A percentile compares a stretch with the other conserved stretches of the same genome.
Conservation (phyloP, 2,113 vertebrate genomes). For the Calidris pygmaea region DNA sequence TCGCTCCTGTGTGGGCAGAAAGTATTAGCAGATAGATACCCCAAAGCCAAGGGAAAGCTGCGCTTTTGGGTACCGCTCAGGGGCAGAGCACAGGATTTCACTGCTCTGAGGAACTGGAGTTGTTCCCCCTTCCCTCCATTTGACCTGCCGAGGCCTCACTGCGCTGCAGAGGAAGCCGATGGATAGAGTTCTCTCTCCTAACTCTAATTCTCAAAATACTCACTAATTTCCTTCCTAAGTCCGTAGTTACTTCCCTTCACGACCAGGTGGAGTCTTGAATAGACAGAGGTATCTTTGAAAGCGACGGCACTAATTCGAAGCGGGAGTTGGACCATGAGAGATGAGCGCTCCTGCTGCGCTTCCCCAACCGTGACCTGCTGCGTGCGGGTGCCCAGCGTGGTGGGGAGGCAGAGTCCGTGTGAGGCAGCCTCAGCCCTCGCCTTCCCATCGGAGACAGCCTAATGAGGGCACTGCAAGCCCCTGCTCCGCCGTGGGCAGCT, state of each 20-base stretch:
- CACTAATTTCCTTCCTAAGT: neutral
- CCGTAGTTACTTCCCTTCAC: neutral
- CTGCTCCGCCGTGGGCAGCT: neutral
- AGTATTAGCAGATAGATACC: neutral
- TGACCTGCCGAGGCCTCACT: neutral
- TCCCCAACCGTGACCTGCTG: neutral
- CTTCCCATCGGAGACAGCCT: neutral
- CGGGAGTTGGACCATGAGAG: fast-evolving
- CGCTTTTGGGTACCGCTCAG: neutral
- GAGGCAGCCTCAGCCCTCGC: neutral
- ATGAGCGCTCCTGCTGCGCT: neutral
- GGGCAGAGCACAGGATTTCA: neutral
- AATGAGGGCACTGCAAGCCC: neutral
- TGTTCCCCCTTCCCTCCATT: neutral
- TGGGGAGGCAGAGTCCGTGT: fast-evolving
- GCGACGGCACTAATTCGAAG: neutral
- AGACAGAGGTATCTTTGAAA: neutral
- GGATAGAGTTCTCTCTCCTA: neutral
- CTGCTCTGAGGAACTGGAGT: neutral
- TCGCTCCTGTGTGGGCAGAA: neutral
- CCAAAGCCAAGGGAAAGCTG: neutral
- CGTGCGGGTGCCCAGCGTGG: fast-evolving
- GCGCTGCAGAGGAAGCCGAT: neutral
- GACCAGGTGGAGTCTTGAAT: neutral
- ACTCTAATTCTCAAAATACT: neutral